Percentiles rank a stretch among this genome's conserved stretches.
These are phyloP conservation scores for Ascidia mentula DNA, from an alignment of 23 tunicate genomes.

Conservation along the genomic window DNA sequence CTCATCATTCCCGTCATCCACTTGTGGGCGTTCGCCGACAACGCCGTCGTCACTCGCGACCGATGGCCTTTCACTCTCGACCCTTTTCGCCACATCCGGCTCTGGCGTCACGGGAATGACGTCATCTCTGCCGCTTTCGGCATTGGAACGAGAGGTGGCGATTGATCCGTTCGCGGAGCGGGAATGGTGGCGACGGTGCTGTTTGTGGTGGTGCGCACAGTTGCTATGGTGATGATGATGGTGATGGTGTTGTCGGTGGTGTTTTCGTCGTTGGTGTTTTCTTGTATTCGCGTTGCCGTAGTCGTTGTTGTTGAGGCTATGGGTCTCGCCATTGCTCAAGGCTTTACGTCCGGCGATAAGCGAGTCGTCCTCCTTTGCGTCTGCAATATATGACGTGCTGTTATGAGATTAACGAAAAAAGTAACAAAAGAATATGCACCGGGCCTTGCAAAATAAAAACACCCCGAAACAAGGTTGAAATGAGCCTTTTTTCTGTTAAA, in stretches of 20 bases:
- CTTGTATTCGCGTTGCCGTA: too few species aligned
- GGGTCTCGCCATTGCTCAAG: background rate
- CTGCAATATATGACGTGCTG: too few species aligned
- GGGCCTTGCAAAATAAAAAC: too few species aligned
- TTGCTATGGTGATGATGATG: too few species aligned
- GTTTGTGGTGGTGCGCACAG: background rate
- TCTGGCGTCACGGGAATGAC: background rate
- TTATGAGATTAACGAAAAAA: too few species aligned
- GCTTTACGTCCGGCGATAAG: background rate
- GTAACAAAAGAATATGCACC: too few species aligned
- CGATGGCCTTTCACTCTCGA: background rate
- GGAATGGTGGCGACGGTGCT: background rate
- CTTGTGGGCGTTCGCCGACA: background rate
- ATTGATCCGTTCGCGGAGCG: background rate
- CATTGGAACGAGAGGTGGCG: background rate
- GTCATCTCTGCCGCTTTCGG: background rate
- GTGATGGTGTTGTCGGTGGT: background rate
- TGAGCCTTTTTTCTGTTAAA: too few species aligned
- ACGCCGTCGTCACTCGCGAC: background rate
- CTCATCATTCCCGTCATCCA: background rate
- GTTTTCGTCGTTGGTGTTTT: background rate
- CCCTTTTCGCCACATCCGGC: background rate
- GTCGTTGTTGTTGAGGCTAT: background rate
- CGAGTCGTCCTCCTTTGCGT: background rate
- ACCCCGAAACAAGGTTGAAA: too few species aligned